Evolutionary conservation across 2,797 vertebrate species (phyloP), one percentile per base, ranked within the genome.

Genomic region (Eulemur albifrons): DNA sequence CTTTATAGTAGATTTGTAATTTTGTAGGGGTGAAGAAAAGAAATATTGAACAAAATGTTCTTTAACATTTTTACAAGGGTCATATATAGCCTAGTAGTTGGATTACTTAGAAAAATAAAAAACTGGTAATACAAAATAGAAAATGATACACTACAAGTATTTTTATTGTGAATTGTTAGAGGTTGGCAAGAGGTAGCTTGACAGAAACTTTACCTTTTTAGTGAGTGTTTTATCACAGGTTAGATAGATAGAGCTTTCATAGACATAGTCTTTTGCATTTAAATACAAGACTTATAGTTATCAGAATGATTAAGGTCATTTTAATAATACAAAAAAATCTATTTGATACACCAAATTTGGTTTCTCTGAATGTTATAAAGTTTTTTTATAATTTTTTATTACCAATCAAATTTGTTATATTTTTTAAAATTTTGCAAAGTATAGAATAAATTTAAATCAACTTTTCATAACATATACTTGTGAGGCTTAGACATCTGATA

Each of bases 331-430:
- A 40, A 73, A 92, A 80, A 65, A 45, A 67, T 50, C 23, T 43
- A 54, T 63, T 88, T 95, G 72, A 61, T 35, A 43, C 40, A 45
- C 14, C 21, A 85, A 83, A 83, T 94, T 89, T 88, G 2, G 3
- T 70, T 82, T 83, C 21, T 82, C 69, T 88, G 12, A 65, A 83
- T 69, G 21, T 52, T 90, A n/a, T 57, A 61, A 87, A 45, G 25
- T 52, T 76, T 95, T 95, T 95, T 76, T 32, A 23, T 67, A 81
- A 61, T 86, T 86, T 59, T 27, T 57, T 40, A 32, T 52, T 89
- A 59, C 5, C 54, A 59, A 88, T 8, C 35, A 79, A 80, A 63
- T 96, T 76, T 75, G 25, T 4, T 76, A 76, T 52, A 40, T 63
- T 79, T 72, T 75, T 63, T 1, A 38, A 63, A 77, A 85, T 63